These are phyloP conservation scores for Macrotrachela quadricornifera DNA, from an alignment of 1,140 invertebrate genomes.

Conservation along the genomic window DNA sequence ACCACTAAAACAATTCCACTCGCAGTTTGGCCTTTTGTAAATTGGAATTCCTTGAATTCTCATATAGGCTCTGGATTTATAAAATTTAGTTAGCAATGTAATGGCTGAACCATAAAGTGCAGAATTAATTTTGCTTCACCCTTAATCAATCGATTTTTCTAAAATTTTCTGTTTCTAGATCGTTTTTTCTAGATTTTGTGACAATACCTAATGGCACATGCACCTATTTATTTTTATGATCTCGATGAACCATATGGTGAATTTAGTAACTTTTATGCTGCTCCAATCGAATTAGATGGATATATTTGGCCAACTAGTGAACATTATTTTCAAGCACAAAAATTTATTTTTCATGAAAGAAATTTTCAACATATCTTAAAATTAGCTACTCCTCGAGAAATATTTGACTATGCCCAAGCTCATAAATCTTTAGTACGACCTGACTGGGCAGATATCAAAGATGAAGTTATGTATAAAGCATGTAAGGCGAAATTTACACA, in stretches of 20 bases:
- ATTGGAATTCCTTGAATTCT: too few species aligned
- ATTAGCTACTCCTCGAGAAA: not conserved
- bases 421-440: not conserved
- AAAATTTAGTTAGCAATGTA: too few species aligned
- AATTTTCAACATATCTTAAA: not conserved
- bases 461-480: not conserved
- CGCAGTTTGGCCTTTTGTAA: too few species aligned
- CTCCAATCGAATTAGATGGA: conserved; percentile 1
- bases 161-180: too few species aligned
- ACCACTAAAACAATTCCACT: too few species aligned
- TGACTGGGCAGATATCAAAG: conserved; percentile 7
- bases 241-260: not conserved
- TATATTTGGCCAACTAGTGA: conserved; percentile 2
- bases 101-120: too few species aligned
- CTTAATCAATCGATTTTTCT: too few species aligned
- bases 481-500: conserved; percentile 1
- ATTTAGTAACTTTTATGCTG: conserved; percentile 2
- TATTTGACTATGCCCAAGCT: not conserved
- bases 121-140: too few species aligned
- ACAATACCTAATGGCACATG: too few species aligned
- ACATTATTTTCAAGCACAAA: conserved; percentile 7
- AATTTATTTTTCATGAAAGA: not conserved
- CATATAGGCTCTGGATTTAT: too few species aligned
- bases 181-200: too few species aligned
- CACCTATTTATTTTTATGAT: too few species aligned